These are phyloP conservation scores for Ischnura elegans DNA, from an alignment of 2,888 invertebrate species.

Conservation along the genomic window DNA sequence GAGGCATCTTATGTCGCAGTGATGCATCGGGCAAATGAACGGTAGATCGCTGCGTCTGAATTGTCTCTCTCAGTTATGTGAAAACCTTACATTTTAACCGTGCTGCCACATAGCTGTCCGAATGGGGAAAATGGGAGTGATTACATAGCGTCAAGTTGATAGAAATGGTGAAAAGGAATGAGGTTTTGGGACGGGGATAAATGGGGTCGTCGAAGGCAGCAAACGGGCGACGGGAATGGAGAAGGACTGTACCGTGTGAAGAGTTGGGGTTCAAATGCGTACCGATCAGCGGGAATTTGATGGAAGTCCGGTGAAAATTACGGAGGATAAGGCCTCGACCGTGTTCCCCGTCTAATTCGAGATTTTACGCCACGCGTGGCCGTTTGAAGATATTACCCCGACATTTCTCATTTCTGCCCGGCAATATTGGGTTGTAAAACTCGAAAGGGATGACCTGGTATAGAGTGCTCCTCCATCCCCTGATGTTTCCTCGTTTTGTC, in stretches of 20 bases:
- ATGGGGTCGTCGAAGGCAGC: not conserved
- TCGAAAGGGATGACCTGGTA: not conserved
- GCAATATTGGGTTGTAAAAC: not conserved
- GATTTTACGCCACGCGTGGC: not conserved
- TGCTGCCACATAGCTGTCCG: no score
- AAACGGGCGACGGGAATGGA: not conserved
- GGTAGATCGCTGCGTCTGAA: no score
- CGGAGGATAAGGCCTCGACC: not conserved
- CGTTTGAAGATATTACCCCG: not conserved
- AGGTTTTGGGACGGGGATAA: not conserved
- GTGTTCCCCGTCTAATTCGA: not conserved
- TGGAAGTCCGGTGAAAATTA: not conserved
- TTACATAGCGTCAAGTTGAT: not conserved
- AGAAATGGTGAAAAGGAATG: not conserved
- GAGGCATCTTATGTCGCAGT: no score
- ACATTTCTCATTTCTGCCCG: not conserved
- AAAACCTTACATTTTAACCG: no score
- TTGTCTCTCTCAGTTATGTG: no score
- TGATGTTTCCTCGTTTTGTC: not conserved
- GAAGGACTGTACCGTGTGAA: not conserved
- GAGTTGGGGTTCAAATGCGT: not conserved
- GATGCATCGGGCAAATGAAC: no score
- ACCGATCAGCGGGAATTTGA: not conserved
- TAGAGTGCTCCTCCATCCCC: not conserved
- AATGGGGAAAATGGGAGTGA: no score